phyloP scores from a whole-genome alignment of 2,888 invertebrate species.

The Drosophila mayaguana region DNA sequence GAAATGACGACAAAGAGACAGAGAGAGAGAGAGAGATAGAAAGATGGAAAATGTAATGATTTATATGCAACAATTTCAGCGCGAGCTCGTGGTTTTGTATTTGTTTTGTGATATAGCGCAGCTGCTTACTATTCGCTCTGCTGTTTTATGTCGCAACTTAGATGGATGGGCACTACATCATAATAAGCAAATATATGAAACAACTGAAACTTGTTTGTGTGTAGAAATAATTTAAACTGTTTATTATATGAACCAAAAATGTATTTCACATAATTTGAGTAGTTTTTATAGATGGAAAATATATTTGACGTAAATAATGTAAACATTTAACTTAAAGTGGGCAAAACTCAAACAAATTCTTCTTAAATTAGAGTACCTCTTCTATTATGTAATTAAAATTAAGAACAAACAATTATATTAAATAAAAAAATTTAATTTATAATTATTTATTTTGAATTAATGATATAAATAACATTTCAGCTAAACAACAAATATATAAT shows the following conservation, averaged over 20 bases:
- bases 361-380: too few species aligned
- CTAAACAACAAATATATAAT: too few species aligned
- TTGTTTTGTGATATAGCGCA: conserved; percentile 3
- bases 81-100: conserved; percentile 5
- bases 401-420: too few species aligned
- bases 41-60: conserved; percentile 45
- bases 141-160: not conserved
- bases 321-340: too few species aligned
- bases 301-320: too few species aligned
- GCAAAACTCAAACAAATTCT: too few species aligned
- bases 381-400: too few species aligned
- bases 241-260: not conserved
- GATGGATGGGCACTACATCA: not conserved
- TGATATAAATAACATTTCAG: too few species aligned
- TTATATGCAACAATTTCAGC: conserved; percentile 52
- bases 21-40: not conserved
- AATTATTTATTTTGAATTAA: too few species aligned
- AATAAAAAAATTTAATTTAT: too few species aligned
- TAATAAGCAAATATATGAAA: not conserved
- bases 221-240: not conserved
- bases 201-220: not conserved
- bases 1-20: conserved; percentile 4
- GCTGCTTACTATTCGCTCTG: not conserved
- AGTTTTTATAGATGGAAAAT: not conserved
- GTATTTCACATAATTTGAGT: not conserved